Evolutionary conservation across 2,797 vertebrate genomes (phyloP).

Genomic region (Otus scops): DNA sequence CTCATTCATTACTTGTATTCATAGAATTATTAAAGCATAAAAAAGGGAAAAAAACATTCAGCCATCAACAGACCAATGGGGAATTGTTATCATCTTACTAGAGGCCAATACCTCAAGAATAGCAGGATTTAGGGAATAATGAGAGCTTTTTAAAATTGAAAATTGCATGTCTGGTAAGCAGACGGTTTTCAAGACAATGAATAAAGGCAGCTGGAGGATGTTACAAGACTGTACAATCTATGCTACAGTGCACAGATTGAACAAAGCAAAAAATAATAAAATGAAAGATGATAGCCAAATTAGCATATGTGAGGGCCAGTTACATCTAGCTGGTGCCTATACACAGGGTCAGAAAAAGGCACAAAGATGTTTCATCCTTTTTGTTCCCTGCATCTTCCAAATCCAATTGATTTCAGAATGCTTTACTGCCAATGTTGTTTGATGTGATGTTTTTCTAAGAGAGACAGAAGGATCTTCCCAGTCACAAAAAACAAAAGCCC

Average conservation of each 20-base stretch:
- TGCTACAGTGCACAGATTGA: not conserved
- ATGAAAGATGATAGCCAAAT: not conserved
- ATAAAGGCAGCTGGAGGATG: slow-evolving; percentile 34
- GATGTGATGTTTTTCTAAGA: not conserved
- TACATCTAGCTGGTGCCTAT: not conserved
- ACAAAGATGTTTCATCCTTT: not conserved
- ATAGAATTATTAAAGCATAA: slow-evolving; percentile 12
- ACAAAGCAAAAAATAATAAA: not conserved
- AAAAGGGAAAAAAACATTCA: not conserved
- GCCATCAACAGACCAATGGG: not conserved
- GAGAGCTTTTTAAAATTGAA: slow-evolving; percentile 39
- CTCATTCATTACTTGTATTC: not conserved
- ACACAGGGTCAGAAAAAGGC: not conserved
- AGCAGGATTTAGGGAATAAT: slow-evolving; percentile 46
- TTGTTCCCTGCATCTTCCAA: not conserved
- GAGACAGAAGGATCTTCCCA: not conserved
- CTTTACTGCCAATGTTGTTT: not conserved
- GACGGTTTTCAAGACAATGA: not conserved
- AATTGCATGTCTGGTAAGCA: slow-evolving; percentile 42
- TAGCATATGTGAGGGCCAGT: not conserved
- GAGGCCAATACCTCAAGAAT: slow-evolving; percentile 17
- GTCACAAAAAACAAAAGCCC: not conserved
- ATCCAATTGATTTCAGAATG: not conserved
- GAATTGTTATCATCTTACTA: slow-evolving; percentile 5
- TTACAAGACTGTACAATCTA: not conserved